phyloP scores from a whole-genome alignment of 2,113 vertebrate genomes.

The Neotragus moschatus region DNA sequence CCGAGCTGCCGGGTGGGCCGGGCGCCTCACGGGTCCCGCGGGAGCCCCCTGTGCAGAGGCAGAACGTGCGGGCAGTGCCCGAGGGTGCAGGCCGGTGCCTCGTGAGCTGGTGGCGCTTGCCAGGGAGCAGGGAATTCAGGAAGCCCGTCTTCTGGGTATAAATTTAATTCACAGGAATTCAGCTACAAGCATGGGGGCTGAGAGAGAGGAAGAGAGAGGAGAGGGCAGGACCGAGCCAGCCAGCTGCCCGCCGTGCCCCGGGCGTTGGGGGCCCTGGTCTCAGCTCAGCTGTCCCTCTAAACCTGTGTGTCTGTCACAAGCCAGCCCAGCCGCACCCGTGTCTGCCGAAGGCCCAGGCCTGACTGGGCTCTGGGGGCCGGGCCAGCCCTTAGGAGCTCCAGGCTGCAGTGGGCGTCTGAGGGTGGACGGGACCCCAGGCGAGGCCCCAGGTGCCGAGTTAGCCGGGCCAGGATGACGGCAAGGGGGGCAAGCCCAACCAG shows the following conservation, averaged over 20 bases:
- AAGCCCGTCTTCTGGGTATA: rapidly evolving
- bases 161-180: neutral
- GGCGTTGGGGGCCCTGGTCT: rapidly evolving
- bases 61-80: rapidly evolving
- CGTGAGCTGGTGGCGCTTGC: rapidly evolving
- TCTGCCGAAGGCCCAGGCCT: neutral
- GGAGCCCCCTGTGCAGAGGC: neutral
- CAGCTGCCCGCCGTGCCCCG: rapidly evolving
- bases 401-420: neutral
- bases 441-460: rapidly evolving
- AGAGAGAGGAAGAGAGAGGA: neutral
- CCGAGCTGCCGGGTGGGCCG: rapidly evolving
- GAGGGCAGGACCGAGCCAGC: neutral
- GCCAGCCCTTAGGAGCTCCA: rapidly evolving
- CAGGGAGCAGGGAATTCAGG: neutral
- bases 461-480: rapidly evolving
- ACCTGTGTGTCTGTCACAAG: neutral
- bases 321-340: neutral
- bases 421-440: rapidly evolving
- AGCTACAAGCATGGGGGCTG: neutral
- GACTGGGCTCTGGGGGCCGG: neutral
- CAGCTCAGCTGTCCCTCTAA: neutral
- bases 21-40: rapidly evolving
- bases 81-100: neutral
- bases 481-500: rapidly evolving